Evolutionary conservation across 2,797 vertebrate genomes (phyloP), one percentile per base, ranked within the genome.

Genomic region (Melanotaenia boesemani): DNA sequence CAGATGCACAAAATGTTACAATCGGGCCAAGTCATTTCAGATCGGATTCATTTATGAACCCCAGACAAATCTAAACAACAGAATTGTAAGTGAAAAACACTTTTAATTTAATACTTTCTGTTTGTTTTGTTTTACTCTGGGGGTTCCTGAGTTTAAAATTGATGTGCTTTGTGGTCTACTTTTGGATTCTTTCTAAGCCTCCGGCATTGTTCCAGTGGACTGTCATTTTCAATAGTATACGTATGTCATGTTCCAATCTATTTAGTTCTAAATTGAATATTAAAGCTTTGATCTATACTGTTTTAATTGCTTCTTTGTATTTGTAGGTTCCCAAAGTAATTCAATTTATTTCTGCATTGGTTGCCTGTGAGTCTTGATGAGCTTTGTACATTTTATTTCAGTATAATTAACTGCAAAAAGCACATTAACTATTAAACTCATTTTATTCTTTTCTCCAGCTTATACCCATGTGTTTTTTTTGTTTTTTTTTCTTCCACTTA

Each of bases 291-390:
- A 66, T 41, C 13, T 54, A 12, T 36, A 22, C 52, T 32, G 16
- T 3, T 5, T 64, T 22, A 68, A 24, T 24, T 39, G 5, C 57
- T 50, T 58, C 3, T 61, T 6, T 67, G 62, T 41, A 48, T 73
- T 70, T 74, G 70, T 66, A 8, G 18, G n/a, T 57, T 57, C 55
- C 39, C 4, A n/a, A 9, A 52, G 50, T 46, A 62, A 32, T 62
- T 52, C 4, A 63, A 22, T 37, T 46, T 59, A n/a, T 5, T 26
- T 67, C 55, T 58, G 37, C 20, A 63, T 37, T 63, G 30, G 16
- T 44, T 61, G 56, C 46, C 28, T 30, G 12, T 65, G 8, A 22
- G 22, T 54, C 20, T 24, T 13, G 11, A 54, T 13, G 50, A 54
- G 22, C 50, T 54, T 54, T 54, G 48, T 8, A 22, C n/a, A n/a